Evolutionary conservation across 2,113 vertebrate species (phyloP).

Genomic region (Platycercus adscitus): DNA sequence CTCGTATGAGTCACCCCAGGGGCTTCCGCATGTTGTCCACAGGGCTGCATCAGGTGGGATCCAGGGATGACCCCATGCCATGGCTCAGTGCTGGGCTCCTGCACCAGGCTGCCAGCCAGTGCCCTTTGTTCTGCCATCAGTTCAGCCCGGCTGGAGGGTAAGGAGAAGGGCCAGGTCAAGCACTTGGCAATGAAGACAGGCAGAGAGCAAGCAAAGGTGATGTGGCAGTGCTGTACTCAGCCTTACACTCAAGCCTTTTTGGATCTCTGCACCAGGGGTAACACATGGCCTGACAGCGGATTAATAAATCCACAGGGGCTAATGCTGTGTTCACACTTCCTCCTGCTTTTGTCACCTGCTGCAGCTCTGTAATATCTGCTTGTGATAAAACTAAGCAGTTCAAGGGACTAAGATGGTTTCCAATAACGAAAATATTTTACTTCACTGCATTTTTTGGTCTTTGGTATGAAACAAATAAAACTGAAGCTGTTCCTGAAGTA

Average conservation of each 20-base stretch:
- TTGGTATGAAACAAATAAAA: constrained; percentile 2
- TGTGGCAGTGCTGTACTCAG: not conserved
- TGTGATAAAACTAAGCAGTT: not conserved
- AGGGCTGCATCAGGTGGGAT: no score
- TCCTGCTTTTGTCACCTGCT: not conserved
- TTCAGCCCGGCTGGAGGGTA: no score
- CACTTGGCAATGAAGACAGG: rapidly evolving
- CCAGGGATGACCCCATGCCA: not conserved
- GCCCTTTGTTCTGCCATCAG: rapidly evolving
- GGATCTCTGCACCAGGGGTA: not conserved
- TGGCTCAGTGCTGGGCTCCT: not conserved
- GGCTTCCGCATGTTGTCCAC: rapidly evolving
- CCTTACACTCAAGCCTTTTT: not conserved
- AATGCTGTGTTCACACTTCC: not conserved
- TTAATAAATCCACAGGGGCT: not conserved
- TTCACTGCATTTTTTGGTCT: constrained; percentile 12
- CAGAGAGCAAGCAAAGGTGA: not conserved
- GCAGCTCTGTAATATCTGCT: not conserved
- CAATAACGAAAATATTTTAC: not conserved
- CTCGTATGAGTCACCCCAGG: rapidly evolving
- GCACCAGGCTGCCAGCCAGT: not conserved
- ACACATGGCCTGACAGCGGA: not conserved
- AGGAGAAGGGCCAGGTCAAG: rapidly evolving
- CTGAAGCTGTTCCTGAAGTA: constrained; percentile 46
- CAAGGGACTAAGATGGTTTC: not conserved